Conservation (phyloP, 2,797 vertebrate genomes). For the Gephyroberyx darwinii region DNA sequence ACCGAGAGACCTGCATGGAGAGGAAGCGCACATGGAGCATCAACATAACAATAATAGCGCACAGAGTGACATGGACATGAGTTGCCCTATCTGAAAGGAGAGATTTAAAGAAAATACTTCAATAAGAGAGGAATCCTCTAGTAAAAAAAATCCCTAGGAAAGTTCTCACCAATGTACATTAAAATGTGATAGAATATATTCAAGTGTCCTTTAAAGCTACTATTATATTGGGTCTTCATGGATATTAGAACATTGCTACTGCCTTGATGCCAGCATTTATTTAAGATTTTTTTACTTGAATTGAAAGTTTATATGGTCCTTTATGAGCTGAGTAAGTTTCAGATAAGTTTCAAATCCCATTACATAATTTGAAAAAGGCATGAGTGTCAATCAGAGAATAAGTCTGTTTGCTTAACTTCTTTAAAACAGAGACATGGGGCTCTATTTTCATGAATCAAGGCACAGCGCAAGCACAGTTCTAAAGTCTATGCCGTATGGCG, state of each 20-base stretch:
- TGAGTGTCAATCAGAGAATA: not conserved
- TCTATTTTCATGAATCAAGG: too few species aligned
- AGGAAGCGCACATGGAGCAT: slow-evolving; percentile 19
- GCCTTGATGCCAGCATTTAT: too few species aligned
- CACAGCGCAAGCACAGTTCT: too few species aligned
- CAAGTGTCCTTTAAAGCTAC: too few species aligned
- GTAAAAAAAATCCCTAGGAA: not conserved
- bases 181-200: too few species aligned
- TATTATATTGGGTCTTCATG: too few species aligned
- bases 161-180: too few species aligned
- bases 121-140: slow-evolving; percentile 3
- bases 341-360: not conserved
- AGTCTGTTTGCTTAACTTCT: not conserved
- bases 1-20: slow-evolving; percentile 29
- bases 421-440: not conserved
- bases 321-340: not conserved
- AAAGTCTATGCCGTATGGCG: too few species aligned
- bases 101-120: slow-evolving; percentile 45
- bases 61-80: slow-evolving; percentile 36
- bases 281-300: too few species aligned
- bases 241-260: too few species aligned
- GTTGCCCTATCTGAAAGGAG: slow-evolving; percentile 37
- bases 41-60: slow-evolving; percentile 38
- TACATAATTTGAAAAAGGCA: not conserved
- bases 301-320: not conserved